Percentiles rank a stretch among this genome's conserved stretches.
These are phyloP conservation scores for Helicorthomorpha holstii DNA, from an alignment of 1,140 invertebrate genomes.

Conservation along the genomic window DNA sequence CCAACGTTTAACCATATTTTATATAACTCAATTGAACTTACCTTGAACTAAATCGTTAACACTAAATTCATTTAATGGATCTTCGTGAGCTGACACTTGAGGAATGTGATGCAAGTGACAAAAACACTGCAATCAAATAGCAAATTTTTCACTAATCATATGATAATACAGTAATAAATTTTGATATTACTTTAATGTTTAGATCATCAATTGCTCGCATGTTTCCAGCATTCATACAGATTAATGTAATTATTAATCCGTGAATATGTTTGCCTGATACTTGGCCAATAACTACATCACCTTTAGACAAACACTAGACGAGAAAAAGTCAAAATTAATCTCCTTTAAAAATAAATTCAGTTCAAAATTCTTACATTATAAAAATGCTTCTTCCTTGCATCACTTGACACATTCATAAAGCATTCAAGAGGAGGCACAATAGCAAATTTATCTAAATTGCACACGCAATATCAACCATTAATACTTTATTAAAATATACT, in stretches of 20 bases:
- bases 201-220: conserved; percentile 63
- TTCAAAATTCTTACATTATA: conserved; percentile 42
- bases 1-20: conserved; percentile 5
- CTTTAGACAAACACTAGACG: conserved; percentile 54
- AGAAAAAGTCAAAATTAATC: conserved; percentile 9
- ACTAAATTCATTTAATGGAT: conserved; percentile 47
- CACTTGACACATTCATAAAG: conserved; percentile 51
- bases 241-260: conserved; percentile 58
- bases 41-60: conserved; percentile 42
- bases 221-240: conserved; percentile 59
- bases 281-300: conserved; percentile 64
- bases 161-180: conserved; percentile 9
- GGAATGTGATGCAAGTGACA: conserved; percentile 49
- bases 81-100: conserved; percentile 58
- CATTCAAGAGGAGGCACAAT: conserved; percentile 70
- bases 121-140: conserved; percentile 37
- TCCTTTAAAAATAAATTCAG: conserved; percentile 3
- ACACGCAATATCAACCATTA: conserved; percentile 10
- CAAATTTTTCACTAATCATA: not conserved
- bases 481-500: conserved; percentile 3
- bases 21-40: conserved; percentile 9
- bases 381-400: conserved; percentile 51
- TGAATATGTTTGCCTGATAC: conserved; percentile 50
- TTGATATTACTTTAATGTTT: conserved; percentile 47
- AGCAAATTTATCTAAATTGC: conserved; percentile 49